These are phyloP conservation scores for Bucco capensis DNA, from an alignment of 2,113 vertebrate species.

Conservation along the genomic window DNA sequence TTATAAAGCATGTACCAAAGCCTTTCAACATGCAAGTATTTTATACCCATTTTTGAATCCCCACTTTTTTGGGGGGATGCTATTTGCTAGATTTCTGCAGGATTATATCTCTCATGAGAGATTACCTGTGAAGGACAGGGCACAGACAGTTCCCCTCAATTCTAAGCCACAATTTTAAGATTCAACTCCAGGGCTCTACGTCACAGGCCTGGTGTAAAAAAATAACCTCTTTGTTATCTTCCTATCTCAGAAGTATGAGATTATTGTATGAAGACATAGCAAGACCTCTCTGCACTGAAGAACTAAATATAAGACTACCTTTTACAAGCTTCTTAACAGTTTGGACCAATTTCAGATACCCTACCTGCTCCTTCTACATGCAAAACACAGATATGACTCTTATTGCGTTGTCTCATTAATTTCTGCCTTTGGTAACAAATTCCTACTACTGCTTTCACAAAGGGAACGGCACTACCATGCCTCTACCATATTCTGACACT, in stretches of 20 bases:
- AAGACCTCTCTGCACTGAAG: neutral
- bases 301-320: fast-evolving
- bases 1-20: neutral
- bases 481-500: fast-evolving
- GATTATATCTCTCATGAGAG: neutral
- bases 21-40: neutral
- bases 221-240: neutral
- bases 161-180: neutral
- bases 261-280: fast-evolving
- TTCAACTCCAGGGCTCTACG: neutral
- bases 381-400: neutral
- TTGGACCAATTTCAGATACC: fast-evolving
- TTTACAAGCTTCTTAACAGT: neutral
- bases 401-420: fast-evolving
- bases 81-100: neutral
- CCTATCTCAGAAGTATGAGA: no score
- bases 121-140: neutral
- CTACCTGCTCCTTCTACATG: neutral
- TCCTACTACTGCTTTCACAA: fast-evolving
- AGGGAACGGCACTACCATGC: fast-evolving
- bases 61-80: neutral
- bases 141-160: neutral
- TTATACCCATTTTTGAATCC: neutral
- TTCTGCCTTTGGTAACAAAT: neutral
- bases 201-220: no score